These are phyloP conservation scores for Dreissena polymorpha DNA, from an alignment of 1,140 invertebrate genomes.

Conservation along the genomic window DNA sequence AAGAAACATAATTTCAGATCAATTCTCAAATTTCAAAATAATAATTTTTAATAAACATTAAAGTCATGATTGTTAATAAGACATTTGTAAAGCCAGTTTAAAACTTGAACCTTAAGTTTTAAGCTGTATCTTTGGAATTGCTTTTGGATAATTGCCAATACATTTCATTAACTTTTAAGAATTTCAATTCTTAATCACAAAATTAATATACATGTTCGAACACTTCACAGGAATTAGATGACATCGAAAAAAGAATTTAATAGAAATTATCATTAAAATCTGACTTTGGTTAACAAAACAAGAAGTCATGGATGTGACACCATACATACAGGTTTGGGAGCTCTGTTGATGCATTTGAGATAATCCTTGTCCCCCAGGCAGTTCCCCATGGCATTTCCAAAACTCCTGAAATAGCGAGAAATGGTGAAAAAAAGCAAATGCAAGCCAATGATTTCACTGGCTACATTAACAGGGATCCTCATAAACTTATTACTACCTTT, in stretches of 20 bases:
- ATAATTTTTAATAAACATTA: neutral
- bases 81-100: neutral
- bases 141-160: neutral
- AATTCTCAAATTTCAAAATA: too few relatives aligned
- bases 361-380: slow-evolving; percentile 81
- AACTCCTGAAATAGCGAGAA: slow-evolving; percentile 73
- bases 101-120: neutral
- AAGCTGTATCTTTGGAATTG: neutral
- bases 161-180: neutral
- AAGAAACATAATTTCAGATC: neutral
- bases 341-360: slow-evolving; percentile 76
- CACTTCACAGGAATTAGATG: too few relatives aligned
- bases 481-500: too few relatives aligned
- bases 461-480: too few relatives aligned
- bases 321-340: slow-evolving; percentile 75
- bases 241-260: too few relatives aligned
- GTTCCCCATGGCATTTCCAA: slow-evolving; percentile 81
- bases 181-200: neutral
- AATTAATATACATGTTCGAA: too few relatives aligned
- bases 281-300: too few relatives aligned
- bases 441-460: too few relatives aligned
- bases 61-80: neutral
- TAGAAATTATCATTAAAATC: too few relatives aligned
- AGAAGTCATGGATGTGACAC: too few relatives aligned
- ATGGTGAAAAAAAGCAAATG: too few relatives aligned